These are phyloP conservation scores for Conger conger DNA, from an alignment of 2,113 vertebrate species.

Conservation along the genomic window DNA sequence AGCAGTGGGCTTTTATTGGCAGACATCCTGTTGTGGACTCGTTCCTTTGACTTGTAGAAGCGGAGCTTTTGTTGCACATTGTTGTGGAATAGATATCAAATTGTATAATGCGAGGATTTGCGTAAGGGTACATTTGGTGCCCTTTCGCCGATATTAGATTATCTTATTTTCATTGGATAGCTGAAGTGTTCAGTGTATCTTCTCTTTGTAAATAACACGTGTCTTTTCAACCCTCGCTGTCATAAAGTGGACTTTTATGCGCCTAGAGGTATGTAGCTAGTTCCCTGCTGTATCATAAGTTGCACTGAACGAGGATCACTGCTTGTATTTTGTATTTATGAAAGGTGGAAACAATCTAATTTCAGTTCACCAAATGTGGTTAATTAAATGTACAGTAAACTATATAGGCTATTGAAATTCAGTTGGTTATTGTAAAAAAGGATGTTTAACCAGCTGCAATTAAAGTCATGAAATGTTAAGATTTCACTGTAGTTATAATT, in stretches of 20 bases:
- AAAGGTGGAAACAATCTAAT: neutral
- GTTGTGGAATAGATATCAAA: neutral
- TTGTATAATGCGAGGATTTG: neutral
- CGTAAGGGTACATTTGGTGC: neutral
- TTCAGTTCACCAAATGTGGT: neutral
- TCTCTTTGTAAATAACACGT: slow-evolving; percentile 1
- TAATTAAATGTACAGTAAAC: neutral
- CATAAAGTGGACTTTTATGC: slow-evolving; percentile 5
- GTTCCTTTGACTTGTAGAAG: neutral
- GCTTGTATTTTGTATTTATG: neutral
- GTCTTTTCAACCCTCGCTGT: neutral
- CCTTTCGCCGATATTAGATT: neutral
- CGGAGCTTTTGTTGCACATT: neutral
- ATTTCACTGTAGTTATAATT: too few species aligned
- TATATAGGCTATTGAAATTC: too few species aligned
- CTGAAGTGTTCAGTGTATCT: neutral
- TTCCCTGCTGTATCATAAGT: neutral
- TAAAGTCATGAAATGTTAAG: neutral
- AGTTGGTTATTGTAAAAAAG: too few species aligned
- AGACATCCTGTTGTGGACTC: neutral
- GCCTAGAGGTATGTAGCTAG: slow-evolving; percentile 3
- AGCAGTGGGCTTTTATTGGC: neutral
- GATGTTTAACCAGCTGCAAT: neutral
- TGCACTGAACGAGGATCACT: neutral
- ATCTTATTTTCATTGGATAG: neutral